Evolutionary conservation across 2,888 invertebrate genomes (phyloP).

Genomic region (Junonia oenone): DNA sequence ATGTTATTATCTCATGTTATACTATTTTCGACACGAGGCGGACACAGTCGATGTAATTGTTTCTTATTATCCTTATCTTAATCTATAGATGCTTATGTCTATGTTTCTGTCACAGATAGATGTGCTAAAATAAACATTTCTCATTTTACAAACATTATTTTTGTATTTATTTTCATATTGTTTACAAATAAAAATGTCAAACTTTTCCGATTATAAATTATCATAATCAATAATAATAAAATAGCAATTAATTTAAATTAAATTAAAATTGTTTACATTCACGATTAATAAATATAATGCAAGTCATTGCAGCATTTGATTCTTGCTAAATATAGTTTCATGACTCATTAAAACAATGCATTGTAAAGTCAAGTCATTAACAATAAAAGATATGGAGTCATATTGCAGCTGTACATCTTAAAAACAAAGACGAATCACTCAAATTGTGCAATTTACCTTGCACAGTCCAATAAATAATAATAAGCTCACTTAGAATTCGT

Average conservation of each 20-base stretch:
- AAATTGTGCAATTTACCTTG: neutral
- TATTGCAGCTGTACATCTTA: neutral
- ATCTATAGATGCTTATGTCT: slow-evolving; percentile 20
- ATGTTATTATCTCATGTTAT: slow-evolving; percentile 13
- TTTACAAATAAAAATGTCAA: neutral
- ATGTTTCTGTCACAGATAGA: slow-evolving; percentile 12
- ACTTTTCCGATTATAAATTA: neutral
- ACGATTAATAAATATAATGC: neutral
- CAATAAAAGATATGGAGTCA: neutral
- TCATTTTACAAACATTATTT: neutral
- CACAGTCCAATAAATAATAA: neutral
- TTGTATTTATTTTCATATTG: neutral
- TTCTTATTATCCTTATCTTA: slow-evolving; percentile 18
- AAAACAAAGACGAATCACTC: neutral
- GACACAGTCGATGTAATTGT: slow-evolving; percentile 30
- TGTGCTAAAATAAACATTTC: slow-evolving; percentile 8
- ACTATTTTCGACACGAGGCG: slow-evolving; percentile 25
- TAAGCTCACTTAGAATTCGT: neutral
- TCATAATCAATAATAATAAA: neutral
- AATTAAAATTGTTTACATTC: neutral
- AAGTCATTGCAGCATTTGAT: neutral
- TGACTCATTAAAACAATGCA: neutral
- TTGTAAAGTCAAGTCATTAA: neutral
- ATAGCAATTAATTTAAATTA: neutral
- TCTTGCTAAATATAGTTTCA: neutral